Percentiles rank a stretch among this genome's conserved stretches.
Evolutionary conservation across 2,888 invertebrate genomes (phyloP).

Genomic region (Xylota segnis): DNA sequence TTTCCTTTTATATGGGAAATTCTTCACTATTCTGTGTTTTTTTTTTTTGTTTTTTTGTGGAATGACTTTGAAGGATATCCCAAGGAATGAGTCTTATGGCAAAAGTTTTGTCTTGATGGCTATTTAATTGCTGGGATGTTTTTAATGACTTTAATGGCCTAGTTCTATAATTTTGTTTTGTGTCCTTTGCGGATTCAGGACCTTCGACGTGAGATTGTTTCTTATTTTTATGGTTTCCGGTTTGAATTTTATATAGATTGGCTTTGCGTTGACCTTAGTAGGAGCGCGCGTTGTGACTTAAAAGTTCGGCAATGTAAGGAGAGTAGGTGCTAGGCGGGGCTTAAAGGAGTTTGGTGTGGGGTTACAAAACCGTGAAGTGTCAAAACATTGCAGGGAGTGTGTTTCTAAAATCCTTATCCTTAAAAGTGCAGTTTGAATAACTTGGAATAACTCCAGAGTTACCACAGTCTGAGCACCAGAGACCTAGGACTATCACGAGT

Average conservation of each 20-base stretch:
- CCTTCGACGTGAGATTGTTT: not conserved
- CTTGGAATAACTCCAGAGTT: too few relatives aligned
- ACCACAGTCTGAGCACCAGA: too few relatives aligned
- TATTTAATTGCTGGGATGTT: conserved; percentile 73
- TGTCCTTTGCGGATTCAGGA: not conserved
- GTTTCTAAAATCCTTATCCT: too few relatives aligned
- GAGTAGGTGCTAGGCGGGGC: too few relatives aligned
- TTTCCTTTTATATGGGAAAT: conserved; percentile 34
- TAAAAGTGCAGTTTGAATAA: too few relatives aligned
- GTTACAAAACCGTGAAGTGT: too few relatives aligned
- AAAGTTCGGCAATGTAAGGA: not conserved
- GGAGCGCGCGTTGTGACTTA: not conserved
- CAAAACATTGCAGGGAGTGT: too few relatives aligned
- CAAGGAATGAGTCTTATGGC: conserved; percentile 59
- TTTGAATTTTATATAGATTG: not conserved
- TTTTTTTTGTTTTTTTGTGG: conserved; percentile 5
- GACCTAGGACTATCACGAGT: too few relatives aligned
- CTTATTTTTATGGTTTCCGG: not conserved
- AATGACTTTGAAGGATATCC: conserved; percentile 62
- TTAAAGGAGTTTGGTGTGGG: too few relatives aligned
- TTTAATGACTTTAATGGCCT: conserved; percentile 63
- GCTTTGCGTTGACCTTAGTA: not conserved
- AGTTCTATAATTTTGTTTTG: conserved; percentile 9
- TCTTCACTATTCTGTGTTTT: conserved; percentile 21
- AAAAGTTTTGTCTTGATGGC: conserved; percentile 68